Base-by-base conservation (phyloP, 2,888 invertebrate genomes). In the Acronicta alni region DNA sequence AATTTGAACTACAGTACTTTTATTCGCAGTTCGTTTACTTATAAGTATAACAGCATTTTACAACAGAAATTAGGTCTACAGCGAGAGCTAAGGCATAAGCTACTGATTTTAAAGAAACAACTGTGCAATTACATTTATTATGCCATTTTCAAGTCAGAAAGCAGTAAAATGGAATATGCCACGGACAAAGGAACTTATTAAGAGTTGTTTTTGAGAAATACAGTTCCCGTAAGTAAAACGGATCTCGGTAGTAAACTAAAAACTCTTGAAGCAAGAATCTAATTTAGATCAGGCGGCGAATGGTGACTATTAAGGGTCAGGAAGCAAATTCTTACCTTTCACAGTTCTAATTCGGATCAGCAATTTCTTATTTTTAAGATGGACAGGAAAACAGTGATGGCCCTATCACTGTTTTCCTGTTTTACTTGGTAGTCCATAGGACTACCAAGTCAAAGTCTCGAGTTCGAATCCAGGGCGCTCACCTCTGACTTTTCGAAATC, bases 1-100 rank as follows among this genome's bases (percentile, higher is more conserved):
- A 17, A 58, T 49, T 53, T 64, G 16, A 42, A 16, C 15, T 37
- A 32, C 9, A 35, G 18, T 8, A 38, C 23, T 39, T 17, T 39
- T 17, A n/a, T 41, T 17, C 15, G 17, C 23, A 16, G 23, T 32
- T 37, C 5, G 8, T 18, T 60, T 12, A 2, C 4, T n/a, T 55
- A 9, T 35, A 23, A 56, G 26, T 20, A 42, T 32, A 44, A 30
- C 10, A n/a, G 26, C 16, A 4, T 26, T 35, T 52, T 5, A 23
- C 16, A 55, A 52, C 61, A 20, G 9, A 48, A 60, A 66, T 57
- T 56, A 15, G 12, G 26, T 37, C 10, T 35, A 15, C 15, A 35
- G 16, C 30, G 18, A 37, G 35, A 35, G 9, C 17, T 49, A 58
- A 46, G 32, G 10, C 1, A 57, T 10, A 55, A 15, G 48, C n/a